Evolutionary conservation across 1,140 invertebrate species (phyloP), one percentile per base, ranked within the genome.

Genomic region (Colletes latitarsis): DNA sequence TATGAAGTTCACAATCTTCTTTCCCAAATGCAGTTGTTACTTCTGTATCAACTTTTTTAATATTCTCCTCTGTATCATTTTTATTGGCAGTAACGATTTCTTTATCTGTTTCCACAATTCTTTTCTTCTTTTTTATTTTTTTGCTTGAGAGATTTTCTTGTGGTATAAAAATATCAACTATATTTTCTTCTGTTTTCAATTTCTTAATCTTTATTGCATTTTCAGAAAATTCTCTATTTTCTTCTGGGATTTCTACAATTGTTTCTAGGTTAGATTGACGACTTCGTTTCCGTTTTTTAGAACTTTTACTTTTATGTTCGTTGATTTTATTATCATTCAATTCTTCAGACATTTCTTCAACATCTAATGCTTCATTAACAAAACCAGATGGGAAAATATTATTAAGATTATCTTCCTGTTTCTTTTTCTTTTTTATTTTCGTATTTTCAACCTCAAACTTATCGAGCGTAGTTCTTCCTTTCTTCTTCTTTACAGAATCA

Each of bases 361-460:
- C n/a, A 15, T 92, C 86, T 64, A 92, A 86, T 10, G 86, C 90
- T 73, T 89, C 82, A 55, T 92, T 92, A 15, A 88, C 62, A 82
- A 89, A 88, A 19, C 81, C 81, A 9, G 46, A 63, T 15, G 57
- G 52, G 0, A 46, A 5, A 10, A 58, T 2, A 75, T 15, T 64
- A 10, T 58, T 10, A 57, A 14, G 49, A 21, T 9, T 71, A 21
- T 62, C 64, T 46, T 81, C 15, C 6, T 66, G 68, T 53, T 87
- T 88, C 19, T 81, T 83, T 53, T 88, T 89, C 41, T 82, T 89
- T 78, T 89, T 89, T 15, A 79, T 66, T 72, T 90, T 93, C n/a
- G 83, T 82, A 79, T 88, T 90, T 39, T 90, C 88, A 17, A 93
- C 88, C 77, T 93, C 92, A 73, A 91, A 92, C 85, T 90, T 92